These are phyloP conservation scores for Macrophya annulata DNA, from an alignment of 2,888 invertebrate species.

Conservation along the genomic window DNA sequence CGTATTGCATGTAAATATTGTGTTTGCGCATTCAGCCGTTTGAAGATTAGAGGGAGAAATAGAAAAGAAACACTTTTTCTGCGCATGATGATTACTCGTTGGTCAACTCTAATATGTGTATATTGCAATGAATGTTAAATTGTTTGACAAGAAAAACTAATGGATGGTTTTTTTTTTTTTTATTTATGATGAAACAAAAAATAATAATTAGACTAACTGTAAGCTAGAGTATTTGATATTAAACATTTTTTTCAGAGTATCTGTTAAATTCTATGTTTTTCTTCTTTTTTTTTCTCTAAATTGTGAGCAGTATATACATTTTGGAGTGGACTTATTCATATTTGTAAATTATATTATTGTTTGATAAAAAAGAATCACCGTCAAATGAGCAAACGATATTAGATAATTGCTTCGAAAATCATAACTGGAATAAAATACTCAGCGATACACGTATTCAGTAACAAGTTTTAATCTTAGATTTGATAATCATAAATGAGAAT, in stretches of 20 bases:
- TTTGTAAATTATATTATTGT: constrained; percentile 29
- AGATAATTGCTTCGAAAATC: not conserved
- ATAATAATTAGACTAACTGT: not conserved
- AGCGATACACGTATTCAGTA: not conserved
- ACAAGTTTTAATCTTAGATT: not conserved
- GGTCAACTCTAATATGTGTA: constrained; percentile 29
- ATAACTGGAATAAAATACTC: not conserved
- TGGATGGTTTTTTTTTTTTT: not conserved
- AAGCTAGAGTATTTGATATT: not conserved
- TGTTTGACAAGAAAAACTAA: not conserved
- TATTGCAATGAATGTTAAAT: constrained; percentile 15
- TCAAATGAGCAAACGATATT: not conserved
- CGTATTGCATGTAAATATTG: not conserved
- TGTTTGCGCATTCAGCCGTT: not conserved
- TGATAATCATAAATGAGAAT: not conserved
- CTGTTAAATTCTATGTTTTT: not conserved
- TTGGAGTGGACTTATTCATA: constrained; percentile 4
- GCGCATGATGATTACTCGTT: constrained; percentile 10
- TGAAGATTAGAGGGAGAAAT: not conserved
- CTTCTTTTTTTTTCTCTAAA: not conserved
- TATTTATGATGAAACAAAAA: not conserved
- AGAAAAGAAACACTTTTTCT: constrained; percentile 34
- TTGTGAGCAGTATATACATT: not conserved
- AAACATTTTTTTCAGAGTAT: not conserved
- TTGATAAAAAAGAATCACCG: not conserved